phyloP scores from a whole-genome alignment of 2,797 vertebrate species.

The Rhyacichthys aspro region DNA sequence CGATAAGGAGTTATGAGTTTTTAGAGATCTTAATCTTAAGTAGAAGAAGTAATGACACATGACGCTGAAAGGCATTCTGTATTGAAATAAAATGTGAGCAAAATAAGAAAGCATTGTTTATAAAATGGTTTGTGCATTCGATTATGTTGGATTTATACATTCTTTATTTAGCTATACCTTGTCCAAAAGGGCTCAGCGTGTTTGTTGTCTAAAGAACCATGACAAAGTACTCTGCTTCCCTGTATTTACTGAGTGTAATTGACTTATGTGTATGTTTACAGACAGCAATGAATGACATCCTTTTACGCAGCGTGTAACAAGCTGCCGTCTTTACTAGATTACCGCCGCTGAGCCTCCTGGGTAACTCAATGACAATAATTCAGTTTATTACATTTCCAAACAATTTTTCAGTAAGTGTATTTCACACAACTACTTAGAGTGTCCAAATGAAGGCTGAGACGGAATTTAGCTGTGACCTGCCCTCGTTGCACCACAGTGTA shows the following conservation, averaged over 20 bases:
- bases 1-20: background rate
- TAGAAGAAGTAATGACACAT: no score
- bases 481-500: no score
- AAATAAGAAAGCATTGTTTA: background rate
- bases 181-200: no score
- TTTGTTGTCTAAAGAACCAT: no score
- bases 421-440: constrained; percentile 18
- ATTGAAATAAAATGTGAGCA: no score
- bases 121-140: no score
- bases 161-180: no score
- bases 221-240: background rate
- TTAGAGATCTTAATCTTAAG: background rate
- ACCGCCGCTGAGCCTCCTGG: background rate
- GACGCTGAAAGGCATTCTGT: no score
- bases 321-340: background rate
- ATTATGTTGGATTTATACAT: no score
- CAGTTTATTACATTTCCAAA: constrained; percentile 50
- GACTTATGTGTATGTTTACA: rapidly evolving
- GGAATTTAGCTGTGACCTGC: no score
- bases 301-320: background rate
- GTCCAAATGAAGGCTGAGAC: no score
- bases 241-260: background rate
- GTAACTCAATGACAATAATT: constrained; percentile 48
- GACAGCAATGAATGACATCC: background rate
- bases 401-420: constrained; percentile 22